Conservation (phyloP, 1,140 invertebrate species). For the Platyura marginata region DNA sequence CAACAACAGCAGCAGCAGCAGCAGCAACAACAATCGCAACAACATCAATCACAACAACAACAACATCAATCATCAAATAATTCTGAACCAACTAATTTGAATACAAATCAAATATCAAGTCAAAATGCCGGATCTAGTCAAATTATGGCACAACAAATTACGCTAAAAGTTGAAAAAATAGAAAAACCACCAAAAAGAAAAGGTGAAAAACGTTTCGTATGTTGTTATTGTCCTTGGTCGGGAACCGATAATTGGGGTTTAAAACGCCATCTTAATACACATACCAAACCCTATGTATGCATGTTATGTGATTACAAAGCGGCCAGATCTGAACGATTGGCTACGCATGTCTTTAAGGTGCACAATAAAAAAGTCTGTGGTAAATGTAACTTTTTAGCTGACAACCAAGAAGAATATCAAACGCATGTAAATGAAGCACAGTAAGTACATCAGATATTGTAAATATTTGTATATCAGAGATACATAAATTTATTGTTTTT, state of each 20-base stretch:
- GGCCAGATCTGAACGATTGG: constrained; percentile 63
- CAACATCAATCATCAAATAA: neutral
- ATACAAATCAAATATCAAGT: neutral
- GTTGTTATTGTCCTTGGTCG: constrained; percentile 76
- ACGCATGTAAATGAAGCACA: constrained; percentile 52
- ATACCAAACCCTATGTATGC: constrained; percentile 78
- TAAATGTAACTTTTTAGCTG: constrained; percentile 68
- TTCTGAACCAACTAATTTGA: neutral
- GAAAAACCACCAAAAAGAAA: constrained; percentile 20
- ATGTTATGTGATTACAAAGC: constrained; percentile 81
- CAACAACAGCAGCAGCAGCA: neutral
- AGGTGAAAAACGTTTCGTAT: constrained; percentile 49
- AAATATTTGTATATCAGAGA: neutral
- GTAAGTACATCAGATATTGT: constrained; percentile 25
- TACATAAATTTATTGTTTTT: too few species aligned
- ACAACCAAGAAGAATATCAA: constrained; percentile 55
- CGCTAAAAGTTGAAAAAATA: neutral
- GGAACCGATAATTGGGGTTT: constrained; percentile 88
- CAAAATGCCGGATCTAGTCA: neutral
- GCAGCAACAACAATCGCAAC: neutral
- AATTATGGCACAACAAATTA: neutral
- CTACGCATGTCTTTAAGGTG: constrained; percentile 76
- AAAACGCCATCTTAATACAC: constrained; percentile 78
- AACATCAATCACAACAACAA: neutral
- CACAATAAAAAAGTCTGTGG: constrained; percentile 78